These are phyloP conservation scores for Machaerirhynchus nigripectus DNA, from an alignment of 2,113 vertebrate species.

Conservation along the genomic window DNA sequence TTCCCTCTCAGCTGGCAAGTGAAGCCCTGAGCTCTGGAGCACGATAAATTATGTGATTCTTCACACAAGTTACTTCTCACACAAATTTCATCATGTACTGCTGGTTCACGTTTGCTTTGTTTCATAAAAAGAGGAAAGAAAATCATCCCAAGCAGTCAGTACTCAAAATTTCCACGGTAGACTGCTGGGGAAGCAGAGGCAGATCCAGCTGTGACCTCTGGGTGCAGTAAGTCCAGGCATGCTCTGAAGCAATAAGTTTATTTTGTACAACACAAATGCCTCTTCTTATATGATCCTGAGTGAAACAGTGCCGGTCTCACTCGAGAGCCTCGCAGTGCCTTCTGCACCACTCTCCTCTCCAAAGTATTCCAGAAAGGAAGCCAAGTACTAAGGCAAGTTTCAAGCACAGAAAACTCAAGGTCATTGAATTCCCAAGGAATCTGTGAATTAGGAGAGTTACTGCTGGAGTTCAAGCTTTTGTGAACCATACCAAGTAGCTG, in stretches of 20 bases:
- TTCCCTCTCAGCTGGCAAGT: neutral
- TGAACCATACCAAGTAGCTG: constrained; percentile 32
- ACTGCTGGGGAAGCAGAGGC: neutral
- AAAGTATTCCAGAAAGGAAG: neutral
- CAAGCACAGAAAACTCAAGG: constrained; percentile 45
- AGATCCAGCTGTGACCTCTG: neutral
- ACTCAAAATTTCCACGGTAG: neutral
- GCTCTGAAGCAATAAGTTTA: neutral
- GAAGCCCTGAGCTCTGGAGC: neutral
- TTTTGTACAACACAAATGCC: neutral
- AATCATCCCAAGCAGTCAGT: neutral
- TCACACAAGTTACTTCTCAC: neutral
- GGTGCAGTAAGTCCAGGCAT: neutral
- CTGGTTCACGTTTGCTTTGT: neutral
- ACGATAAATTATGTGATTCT: neutral
- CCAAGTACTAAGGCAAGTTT: constrained; percentile 26
- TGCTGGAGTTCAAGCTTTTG: constrained; percentile 40
- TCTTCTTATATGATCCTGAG: neutral
- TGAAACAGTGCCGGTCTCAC: neutral
- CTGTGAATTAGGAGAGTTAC: constrained; percentile 49
- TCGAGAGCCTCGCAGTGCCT: neutral
- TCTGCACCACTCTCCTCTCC: neutral
- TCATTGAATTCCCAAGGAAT: constrained; percentile 66
- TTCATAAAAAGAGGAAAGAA: neutral
- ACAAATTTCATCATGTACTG: neutral